A percentile compares a stretch with the other conserved stretches of the same genome.
phyloP scores from a whole-genome alignment of 2,113 vertebrate genomes.

The Tachycineta bicolor region DNA sequence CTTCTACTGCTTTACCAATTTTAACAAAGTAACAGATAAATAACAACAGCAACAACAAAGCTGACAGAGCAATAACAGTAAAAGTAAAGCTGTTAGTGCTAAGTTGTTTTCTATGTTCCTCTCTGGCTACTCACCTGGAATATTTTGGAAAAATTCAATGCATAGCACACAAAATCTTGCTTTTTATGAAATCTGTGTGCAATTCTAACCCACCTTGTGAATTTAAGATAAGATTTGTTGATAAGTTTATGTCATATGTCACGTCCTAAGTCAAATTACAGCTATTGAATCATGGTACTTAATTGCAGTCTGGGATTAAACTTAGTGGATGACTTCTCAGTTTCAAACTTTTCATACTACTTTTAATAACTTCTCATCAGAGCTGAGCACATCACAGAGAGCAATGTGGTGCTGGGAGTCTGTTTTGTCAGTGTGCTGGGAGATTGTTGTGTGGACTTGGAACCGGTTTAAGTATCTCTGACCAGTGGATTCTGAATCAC shows the following conservation, averaged over 20 bases:
- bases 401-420: neutral
- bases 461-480: neutral
- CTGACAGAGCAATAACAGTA: neutral
- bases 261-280: neutral
- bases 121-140: neutral
- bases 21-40: constrained; percentile 8
- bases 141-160: neutral
- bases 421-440: neutral
- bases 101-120: neutral
- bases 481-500: neutral
- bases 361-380: neutral
- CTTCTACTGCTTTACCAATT: neutral
- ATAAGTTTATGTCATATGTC: neutral
- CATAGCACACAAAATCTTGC: neutral
- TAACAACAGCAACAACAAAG: neutral
- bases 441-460: neutral
- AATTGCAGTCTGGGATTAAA: neutral
- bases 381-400: neutral
- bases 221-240: neutral
- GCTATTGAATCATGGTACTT: neutral
- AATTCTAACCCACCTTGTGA: neutral
- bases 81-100: neutral
- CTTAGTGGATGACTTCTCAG: neutral
- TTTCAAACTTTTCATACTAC: neutral
- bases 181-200: neutral